Conservation (phyloP, 2,888 invertebrate genomes). For the Pseudococcus jackbeardsleyi region DNA sequence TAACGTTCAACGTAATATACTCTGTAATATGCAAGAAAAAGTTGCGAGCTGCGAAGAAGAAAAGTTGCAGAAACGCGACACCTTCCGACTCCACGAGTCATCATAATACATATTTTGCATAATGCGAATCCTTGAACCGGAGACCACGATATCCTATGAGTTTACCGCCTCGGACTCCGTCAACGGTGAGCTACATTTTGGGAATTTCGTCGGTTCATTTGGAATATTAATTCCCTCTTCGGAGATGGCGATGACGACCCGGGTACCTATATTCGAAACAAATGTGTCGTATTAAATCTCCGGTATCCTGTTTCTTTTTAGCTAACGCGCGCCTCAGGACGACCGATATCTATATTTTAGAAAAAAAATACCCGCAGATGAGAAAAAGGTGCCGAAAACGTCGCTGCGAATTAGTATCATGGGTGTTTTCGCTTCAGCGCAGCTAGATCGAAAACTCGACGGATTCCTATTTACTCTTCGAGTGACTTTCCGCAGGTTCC, state of each 20-base stretch:
- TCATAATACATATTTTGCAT: constrained; percentile 13
- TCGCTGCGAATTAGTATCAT: constrained; percentile 59
- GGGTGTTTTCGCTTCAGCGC: constrained; percentile 52
- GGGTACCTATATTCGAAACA: constrained; percentile 7
- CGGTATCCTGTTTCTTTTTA: constrained; percentile 42
- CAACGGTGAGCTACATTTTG: neutral
- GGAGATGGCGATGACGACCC: neutral
- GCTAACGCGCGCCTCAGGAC: neutral
- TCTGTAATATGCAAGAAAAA: neutral
- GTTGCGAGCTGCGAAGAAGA: neutral
- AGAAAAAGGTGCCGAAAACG: constrained; percentile 62
- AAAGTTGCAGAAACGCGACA: constrained; percentile 51
- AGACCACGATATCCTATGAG: neutral
- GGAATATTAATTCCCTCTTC: neutral
- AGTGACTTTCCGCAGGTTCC: neutral
- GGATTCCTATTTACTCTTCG: neutral
- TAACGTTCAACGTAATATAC: neutral
- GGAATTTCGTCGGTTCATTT: constrained; percentile 41
- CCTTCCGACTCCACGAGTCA: neutral
- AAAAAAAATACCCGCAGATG: neutral
- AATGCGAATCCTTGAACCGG: constrained; percentile 40
- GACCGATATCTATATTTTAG: constrained; percentile 47
- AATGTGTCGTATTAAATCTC: constrained; percentile 55
- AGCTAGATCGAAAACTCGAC: neutral
- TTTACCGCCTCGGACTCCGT: neutral